Conservation (phyloP, 2,888 invertebrate genomes). For the Liopterus haemorrhoidalis region DNA sequence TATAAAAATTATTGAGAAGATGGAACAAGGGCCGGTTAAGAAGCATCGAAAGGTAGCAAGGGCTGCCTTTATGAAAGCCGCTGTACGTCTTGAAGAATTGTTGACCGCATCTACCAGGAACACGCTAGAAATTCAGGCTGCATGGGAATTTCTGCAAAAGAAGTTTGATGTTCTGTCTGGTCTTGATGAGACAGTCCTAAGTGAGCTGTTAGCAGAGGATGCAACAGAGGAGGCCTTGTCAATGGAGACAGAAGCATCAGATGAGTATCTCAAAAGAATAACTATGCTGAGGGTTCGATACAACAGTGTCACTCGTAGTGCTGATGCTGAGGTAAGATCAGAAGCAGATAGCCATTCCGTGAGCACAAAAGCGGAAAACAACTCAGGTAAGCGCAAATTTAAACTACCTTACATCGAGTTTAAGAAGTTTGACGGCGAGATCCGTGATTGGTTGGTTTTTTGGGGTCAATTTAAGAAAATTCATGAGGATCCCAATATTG, state of each 20-base stretch:
- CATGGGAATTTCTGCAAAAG: conserved; percentile 10
- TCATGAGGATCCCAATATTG: conserved; percentile 27
- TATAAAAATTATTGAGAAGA: too few species aligned
- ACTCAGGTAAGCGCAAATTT: conserved; percentile 26
- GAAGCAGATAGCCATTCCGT: too few species aligned
- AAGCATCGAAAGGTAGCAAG: conserved; percentile 20
- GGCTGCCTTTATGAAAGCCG: conserved; percentile 10
- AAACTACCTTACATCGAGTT: conserved; percentile 27
- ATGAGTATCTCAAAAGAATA: conserved; percentile 6
- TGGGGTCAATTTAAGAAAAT: conserved; percentile 32
- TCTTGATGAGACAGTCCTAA: not conserved
- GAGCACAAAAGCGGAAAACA: too few species aligned
- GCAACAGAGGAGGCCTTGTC: conserved; percentile 10
- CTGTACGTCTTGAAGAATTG: conserved; percentile 12
- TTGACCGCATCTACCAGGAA: not conserved
- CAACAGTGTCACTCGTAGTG: too few species aligned
- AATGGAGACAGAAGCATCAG: conserved; percentile 14
- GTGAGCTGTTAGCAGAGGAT: conserved; percentile 4
- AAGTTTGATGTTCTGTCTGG: conserved; percentile 9
- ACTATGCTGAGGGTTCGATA: conserved; percentile 2
- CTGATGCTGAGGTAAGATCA: too few species aligned
- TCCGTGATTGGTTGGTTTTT: conserved; percentile 31
- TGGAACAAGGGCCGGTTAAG: conserved; percentile 19
- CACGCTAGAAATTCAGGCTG: not conserved
- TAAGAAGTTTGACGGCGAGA: conserved; percentile 27